Base-by-base conservation (phyloP, 2,113 vertebrate species). In the Phrynocephalus versicolor region DNA sequence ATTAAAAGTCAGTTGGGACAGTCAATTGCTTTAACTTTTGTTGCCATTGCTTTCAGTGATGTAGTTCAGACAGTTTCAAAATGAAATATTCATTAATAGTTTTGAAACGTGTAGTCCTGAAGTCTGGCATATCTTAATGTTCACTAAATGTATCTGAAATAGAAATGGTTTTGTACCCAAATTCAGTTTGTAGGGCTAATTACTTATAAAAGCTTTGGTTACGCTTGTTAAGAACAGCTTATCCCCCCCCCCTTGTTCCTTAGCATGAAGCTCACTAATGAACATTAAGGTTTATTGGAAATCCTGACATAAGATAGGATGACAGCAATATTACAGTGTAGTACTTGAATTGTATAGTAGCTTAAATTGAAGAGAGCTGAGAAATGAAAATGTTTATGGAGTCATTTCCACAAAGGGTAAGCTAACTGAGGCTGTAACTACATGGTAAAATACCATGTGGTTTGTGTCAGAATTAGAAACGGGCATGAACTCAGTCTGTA, bases 61-160 rank as follows among this genome's bases (percentile, higher is more conserved):
- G 88, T 82, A n/a, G 88, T 87, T 89, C 45, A 70, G 83, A 70
- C 14, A 76, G 72, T 55, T 92, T 30, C 85, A 86, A 91, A 84
- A 93, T 95, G 72, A 94, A 95, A 93, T 92, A 95, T 90, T 93
- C 76, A 92, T 94, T 87, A 65, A 7, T 67, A 87, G 91, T 91
- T 90, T 91, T 89, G 62, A 69, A 92, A 91, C 45, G n/a, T 89
- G 92, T 75, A 92, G 92, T 77, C 87, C 70, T 90, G 19, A 5
- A 94, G 88, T 90, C 83, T 93, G 75, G 45, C 84, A 76, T 85
- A 83, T 85, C 71, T 84, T 51, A 85, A 77, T 6, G 35, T 85
- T 92, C 79, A 89, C 89, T 93, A 73, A 37, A 81, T 89, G 67
- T 84, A 39, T 89, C 91, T 89, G 51, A 81, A 79, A 27, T 90